Evolutionary conservation across 2,113 vertebrate species (phyloP).

Genomic region (Bos taurus): ARS-UCD2.0 NC_037328.1:42795001-42795500

Average conservation of each 20-base stretch:
- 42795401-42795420: neutral
- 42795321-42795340: neutral
- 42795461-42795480: neutral
- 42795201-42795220: neutral
- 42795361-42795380: neutral
- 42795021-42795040: neutral
- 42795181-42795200: neutral
- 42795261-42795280: neutral
- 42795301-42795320: neutral
- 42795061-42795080: neutral
- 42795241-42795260: neutral
- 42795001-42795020: too few relatives aligned
- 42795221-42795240: neutral
- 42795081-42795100: neutral
- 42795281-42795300: neutral
- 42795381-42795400: neutral
- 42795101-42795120: neutral
- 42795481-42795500: neutral
- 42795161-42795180: neutral
- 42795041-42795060: neutral
- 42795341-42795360: neutral
- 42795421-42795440: neutral
- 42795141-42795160: neutral
- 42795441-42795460: neutral
- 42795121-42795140: neutral